Conservation (phyloP, 2,113 vertebrate species). For the Hemiscyllium ocellatum region DNA sequence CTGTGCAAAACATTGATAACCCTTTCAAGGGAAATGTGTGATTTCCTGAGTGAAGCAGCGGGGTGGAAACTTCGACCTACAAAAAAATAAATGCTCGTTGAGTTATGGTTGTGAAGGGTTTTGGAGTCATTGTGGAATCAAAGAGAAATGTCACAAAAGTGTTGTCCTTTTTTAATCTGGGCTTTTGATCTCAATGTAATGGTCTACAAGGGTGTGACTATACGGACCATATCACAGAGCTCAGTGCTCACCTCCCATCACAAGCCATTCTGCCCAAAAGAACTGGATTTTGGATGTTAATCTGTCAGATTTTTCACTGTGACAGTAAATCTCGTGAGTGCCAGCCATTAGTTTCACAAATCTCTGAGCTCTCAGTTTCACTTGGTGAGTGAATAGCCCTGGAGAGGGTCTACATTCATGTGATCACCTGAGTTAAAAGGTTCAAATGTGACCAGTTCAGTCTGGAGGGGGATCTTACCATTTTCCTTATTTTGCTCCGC, state of each 20-base stretch:
- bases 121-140: background rate
- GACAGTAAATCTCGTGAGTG: background rate
- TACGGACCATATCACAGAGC: background rate
- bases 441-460: background rate
- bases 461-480: background rate
- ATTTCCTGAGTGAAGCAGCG: background rate
- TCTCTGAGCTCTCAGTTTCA: background rate
- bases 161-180: background rate
- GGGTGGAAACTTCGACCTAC: background rate
- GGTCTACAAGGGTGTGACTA: background rate
- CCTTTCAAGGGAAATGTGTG: background rate
- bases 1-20: background rate
- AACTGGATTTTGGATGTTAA: background rate
- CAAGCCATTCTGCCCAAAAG: background rate
- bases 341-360: background rate
- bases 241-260: background rate
- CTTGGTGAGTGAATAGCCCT: background rate
- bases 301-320: background rate
- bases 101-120: background rate
- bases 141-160: background rate
- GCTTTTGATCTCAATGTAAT: background rate
- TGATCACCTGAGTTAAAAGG: background rate
- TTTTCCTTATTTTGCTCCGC: background rate
- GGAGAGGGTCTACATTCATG: background rate
- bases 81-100: background rate